These are phyloP conservation scores for Elephas maximus DNA, from an alignment of 2,113 vertebrate genomes.

Conservation along the genomic window DNA sequence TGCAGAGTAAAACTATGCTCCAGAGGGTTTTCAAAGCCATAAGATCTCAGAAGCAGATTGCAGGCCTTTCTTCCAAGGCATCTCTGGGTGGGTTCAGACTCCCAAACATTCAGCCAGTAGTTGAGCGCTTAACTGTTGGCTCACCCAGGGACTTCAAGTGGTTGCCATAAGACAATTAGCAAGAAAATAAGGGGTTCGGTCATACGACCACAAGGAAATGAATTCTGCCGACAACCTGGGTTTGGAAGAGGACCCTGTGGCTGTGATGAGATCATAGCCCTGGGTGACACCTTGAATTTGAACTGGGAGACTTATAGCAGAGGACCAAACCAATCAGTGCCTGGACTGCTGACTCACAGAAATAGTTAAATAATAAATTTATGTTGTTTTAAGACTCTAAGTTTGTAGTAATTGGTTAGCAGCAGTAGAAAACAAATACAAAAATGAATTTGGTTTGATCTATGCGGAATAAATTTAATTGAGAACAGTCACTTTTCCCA, in stretches of 20 bases:
- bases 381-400: neutral
- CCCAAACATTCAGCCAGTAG: neutral
- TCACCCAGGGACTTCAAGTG: neutral
- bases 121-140: neutral
- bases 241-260: neutral
- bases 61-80: no score
- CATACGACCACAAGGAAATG: neutral
- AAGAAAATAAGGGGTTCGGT: neutral
- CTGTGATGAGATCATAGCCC: neutral
- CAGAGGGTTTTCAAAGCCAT: no score
- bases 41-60: no score
- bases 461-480: constrained; percentile 58
- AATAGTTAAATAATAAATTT: neutral
- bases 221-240: neutral
- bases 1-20: no score
- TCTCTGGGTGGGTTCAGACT: neutral
- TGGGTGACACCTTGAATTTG: neutral
- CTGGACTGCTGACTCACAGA: neutral
- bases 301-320: neutral
- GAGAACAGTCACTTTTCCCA: constrained; percentile 38
- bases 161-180: neutral
- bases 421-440: constrained; percentile 46
- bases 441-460: constrained; percentile 42
- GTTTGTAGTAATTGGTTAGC: constrained; percentile 45
- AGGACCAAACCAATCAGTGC: neutral